phyloP scores from a whole-genome alignment of 2,888 invertebrate species.

The Marronus borbonicus region DNA sequence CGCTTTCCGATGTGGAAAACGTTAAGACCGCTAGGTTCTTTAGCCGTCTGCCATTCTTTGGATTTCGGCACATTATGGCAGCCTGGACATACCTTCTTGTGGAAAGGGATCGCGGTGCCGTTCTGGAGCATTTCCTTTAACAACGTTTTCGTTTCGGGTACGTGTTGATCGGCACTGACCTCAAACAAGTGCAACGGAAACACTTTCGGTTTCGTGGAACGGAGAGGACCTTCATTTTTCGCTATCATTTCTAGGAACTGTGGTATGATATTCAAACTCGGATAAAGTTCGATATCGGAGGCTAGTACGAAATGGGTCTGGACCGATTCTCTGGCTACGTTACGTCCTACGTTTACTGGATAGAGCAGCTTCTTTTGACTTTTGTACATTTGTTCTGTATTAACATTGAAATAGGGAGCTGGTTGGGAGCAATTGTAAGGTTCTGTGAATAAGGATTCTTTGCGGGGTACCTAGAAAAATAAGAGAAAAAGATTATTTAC shows the following conservation, averaged over 20 bases:
- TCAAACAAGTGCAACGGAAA: slow-evolving; percentile 92
- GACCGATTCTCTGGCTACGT: slow-evolving; percentile 89
- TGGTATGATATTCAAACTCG: slow-evolving; percentile 85
- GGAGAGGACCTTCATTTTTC: slow-evolving; percentile 79
- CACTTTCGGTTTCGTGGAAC: slow-evolving; percentile 78
- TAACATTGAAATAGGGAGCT: slow-evolving; percentile 80
- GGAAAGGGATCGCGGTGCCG: slow-evolving; percentile 91
- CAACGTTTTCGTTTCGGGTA: slow-evolving; percentile 83
- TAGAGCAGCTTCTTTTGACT: slow-evolving; percentile 86
- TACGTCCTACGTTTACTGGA: slow-evolving; percentile 92
- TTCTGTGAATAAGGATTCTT: slow-evolving; percentile 75
- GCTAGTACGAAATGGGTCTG: slow-evolving; percentile 87
- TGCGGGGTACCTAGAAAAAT: slow-evolving; percentile 76
- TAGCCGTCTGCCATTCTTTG: slow-evolving; percentile 86
- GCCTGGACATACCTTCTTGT: slow-evolving; percentile 89
- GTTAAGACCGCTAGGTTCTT: slow-evolving; percentile 81
- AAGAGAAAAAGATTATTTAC: background rate
- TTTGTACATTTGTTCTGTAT: slow-evolving; percentile 81
- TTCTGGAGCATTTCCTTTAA: slow-evolving; percentile 79
- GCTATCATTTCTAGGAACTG: slow-evolving; percentile 90
- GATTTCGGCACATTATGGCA: slow-evolving; percentile 92
- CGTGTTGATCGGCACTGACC: slow-evolving; percentile 79
- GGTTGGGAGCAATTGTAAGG: slow-evolving; percentile 81
- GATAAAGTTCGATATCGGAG: slow-evolving; percentile 93
- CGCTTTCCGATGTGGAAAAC: slow-evolving; percentile 90